phyloP scores from a whole-genome alignment of 2,113 vertebrate species.

The Trinectes maculatus region DNA sequence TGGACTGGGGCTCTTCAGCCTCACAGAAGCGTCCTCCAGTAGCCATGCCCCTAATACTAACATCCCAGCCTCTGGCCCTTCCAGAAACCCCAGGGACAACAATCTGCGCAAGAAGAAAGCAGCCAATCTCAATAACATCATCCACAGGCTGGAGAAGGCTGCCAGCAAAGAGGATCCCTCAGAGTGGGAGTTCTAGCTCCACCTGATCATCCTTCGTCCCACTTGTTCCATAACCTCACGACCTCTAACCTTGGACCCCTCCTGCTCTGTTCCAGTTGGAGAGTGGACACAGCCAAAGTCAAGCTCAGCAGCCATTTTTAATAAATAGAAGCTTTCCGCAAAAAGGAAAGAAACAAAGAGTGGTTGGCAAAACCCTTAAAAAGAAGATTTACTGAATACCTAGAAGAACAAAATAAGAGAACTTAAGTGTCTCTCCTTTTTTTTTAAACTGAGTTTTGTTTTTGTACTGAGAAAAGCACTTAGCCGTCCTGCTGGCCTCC shows the following conservation, averaged over 20 bases:
- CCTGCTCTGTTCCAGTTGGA: constrained; percentile 77
- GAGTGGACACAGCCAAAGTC: constrained; percentile 81
- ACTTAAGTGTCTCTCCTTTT: constrained; percentile 69
- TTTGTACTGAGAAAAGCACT: constrained; percentile 93
- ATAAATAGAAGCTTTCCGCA: constrained; percentile 74
- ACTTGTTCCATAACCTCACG: constrained; percentile 79
- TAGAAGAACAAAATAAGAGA: constrained; percentile 81
- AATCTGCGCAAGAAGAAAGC: constrained; percentile 96
- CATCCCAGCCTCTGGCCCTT: constrained; percentile 81
- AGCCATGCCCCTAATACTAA: constrained; percentile 79
- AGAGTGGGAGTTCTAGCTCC: constrained; percentile 94
- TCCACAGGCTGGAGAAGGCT: constrained; percentile 97
- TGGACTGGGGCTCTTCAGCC: constrained; percentile 89
- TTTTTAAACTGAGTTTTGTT: constrained; percentile 82
- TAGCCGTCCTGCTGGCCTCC: constrained; percentile 94
- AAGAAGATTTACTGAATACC: constrained; percentile 83
- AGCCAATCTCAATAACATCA: constrained; percentile 98
- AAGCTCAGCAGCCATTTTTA: constrained; percentile 84
- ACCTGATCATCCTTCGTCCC: constrained; percentile 59
- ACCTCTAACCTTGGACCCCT: constrained; percentile 78
- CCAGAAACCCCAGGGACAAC: constrained; percentile 93
- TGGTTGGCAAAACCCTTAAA: constrained; percentile 75
- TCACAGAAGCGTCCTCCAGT: constrained; percentile 86
- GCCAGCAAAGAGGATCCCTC: constrained; percentile 95
- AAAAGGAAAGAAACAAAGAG: constrained; percentile 76